Evolutionary conservation across 2,113 vertebrate genomes (phyloP).

Genomic region (Laticauda laticaudata): DNA sequence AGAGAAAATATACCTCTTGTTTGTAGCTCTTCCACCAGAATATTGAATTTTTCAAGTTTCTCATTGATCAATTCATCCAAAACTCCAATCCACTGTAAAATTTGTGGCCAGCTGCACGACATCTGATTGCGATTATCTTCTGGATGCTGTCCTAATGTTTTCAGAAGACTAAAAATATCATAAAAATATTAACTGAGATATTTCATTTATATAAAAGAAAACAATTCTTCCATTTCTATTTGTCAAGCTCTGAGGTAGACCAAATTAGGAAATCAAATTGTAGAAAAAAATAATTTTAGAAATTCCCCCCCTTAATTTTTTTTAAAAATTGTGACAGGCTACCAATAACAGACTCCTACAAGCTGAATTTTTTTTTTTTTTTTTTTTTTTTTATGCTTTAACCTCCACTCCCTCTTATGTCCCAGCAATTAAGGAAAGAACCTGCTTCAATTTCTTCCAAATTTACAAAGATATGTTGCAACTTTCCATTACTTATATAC

Average conservation of each 20-base stretch:
- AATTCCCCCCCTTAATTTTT: no score
- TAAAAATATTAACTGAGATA: slow-evolving; percentile 29
- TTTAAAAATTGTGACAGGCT: neutral
- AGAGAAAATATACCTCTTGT: slow-evolving; percentile 76
- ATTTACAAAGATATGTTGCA: neutral
- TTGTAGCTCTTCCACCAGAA: slow-evolving; percentile 89
- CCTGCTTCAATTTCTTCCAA: neutral
- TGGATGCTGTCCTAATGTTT: slow-evolving; percentile 86
- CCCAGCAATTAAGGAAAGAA: neutral
- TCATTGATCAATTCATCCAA: slow-evolving; percentile 94
- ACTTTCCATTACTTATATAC: neutral
- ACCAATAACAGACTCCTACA: neutral
- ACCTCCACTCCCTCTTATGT: neutral
- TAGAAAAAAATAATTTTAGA: no score
- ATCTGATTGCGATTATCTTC: slow-evolving; percentile 97
- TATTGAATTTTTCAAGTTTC: slow-evolving; percentile 91
- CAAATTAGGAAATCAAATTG: neutral
- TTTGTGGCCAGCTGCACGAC: slow-evolving; percentile 92
- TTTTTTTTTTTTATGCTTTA: no score
- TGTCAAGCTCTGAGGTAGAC: neutral
- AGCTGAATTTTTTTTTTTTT: no score
- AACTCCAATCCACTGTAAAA: slow-evolving; percentile 91
- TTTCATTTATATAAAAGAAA: neutral
- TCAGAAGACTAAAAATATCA: slow-evolving; percentile 78
- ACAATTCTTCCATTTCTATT: neutral